These are phyloP conservation scores for Tetragonula clypearis DNA, from an alignment of 1,140 invertebrate genomes.

Conservation along the genomic window DNA sequence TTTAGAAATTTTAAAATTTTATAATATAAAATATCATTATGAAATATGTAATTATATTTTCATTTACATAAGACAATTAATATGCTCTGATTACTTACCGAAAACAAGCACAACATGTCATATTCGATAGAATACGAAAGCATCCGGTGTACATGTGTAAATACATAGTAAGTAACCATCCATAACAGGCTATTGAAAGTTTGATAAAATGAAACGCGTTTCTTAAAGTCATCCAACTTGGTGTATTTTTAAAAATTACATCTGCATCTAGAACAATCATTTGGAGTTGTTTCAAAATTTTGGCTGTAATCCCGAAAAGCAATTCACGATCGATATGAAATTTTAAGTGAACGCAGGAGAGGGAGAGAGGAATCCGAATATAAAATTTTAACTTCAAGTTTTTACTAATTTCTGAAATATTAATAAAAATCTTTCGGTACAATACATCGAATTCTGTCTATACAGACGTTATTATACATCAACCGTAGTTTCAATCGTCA, in stretches of 20 bases:
- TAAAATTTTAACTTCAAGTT: too few species aligned
- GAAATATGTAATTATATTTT: background rate
- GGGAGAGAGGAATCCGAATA: too few species aligned
- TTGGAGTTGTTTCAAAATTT: background rate
- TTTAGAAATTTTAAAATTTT: too few species aligned
- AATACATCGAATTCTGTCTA: too few species aligned
- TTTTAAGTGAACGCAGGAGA: too few species aligned
- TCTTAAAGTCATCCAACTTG: conserved; percentile 91
- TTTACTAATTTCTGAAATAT: too few species aligned
- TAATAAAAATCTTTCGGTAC: too few species aligned
- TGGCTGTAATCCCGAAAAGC: background rate
- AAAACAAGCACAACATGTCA: conserved; percentile 89
- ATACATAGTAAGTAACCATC: conserved; percentile 94
- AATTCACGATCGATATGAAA: too few species aligned
- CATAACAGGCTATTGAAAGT: conserved; percentile 92
- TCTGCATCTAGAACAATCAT: conserved; percentile 33
- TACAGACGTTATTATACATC: too few species aligned
- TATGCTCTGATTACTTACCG: conserved; percentile 79
- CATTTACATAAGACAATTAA: background rate
- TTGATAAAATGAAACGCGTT: conserved; percentile 89
- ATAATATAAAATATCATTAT: too few species aligned
- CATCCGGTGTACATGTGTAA: conserved; percentile 88
- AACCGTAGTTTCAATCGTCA: too few species aligned
- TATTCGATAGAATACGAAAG: conserved; percentile 86
- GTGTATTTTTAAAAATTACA: conserved; percentile 84